Conservation (phyloP, 2,888 invertebrate genomes). For the Synanthedon vespiformis region DNA sequence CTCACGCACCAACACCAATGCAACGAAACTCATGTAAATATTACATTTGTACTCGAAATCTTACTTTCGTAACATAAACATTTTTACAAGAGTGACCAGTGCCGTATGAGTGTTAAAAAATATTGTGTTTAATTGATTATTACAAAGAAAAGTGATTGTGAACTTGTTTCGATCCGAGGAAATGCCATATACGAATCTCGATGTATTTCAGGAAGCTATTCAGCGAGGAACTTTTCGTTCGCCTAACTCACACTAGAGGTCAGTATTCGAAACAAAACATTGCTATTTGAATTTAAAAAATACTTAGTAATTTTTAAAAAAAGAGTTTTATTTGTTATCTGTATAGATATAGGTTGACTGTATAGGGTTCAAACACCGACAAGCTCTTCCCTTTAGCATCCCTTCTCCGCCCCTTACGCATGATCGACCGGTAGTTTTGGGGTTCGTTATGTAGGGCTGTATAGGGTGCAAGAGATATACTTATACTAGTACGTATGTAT, state of each 20-base stretch:
- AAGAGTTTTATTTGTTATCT: conserved; percentile 15
- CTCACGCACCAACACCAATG: conserved; percentile 64
- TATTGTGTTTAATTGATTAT: conserved; percentile 37
- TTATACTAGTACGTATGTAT: conserved; percentile 3
- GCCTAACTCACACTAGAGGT: conserved; percentile 64
- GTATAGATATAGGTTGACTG: conserved; percentile 17
- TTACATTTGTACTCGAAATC: conserved; percentile 58
- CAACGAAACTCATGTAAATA: conserved; percentile 63
- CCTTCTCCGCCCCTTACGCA: conserved; percentile 70
- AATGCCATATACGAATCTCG: conserved; percentile 48
- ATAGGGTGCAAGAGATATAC: conserved; percentile 44
- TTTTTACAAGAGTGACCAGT: conserved; percentile 20
- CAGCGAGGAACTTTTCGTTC: conserved; percentile 64
- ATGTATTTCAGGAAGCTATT: conserved; percentile 66
- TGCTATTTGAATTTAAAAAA: not conserved
- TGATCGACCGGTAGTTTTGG: conserved; percentile 69
- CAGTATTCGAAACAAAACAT: conserved; percentile 31
- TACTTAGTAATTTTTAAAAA: conserved; percentile 1
- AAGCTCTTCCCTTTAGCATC: conserved; percentile 62
- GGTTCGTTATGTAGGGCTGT: conserved; percentile 43
- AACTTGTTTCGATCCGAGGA: conserved; percentile 60
- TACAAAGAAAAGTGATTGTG: conserved; percentile 32
- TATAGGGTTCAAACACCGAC: conserved; percentile 59
- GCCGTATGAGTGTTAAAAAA: conserved; percentile 24
- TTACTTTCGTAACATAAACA: conserved; percentile 44